Conservation (phyloP, 2,888 invertebrate genomes). For the Coleophora deauratella region DNA sequence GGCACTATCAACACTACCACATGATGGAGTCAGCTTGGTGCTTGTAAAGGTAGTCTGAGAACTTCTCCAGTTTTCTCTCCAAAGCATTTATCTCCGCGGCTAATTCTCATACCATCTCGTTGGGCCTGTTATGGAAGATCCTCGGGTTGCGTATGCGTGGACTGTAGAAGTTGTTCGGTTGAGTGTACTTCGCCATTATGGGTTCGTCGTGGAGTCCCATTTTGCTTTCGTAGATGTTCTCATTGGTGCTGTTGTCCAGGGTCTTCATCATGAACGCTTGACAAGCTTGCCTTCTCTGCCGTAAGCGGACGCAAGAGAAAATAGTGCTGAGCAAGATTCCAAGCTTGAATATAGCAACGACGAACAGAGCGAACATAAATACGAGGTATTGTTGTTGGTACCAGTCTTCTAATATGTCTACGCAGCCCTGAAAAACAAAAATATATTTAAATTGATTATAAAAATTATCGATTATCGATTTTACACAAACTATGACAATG, state of each 20-base stretch:
- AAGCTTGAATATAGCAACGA: constrained; percentile 82
- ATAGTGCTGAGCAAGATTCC: constrained; percentile 81
- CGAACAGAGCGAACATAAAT: constrained; percentile 77
- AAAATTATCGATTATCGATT: too few relatives aligned
- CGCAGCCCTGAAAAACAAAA: constrained; percentile 75
- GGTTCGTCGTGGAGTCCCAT: constrained; percentile 48
- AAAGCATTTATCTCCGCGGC: constrained; percentile 72
- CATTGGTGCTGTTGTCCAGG: constrained; percentile 48
- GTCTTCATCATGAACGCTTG: constrained; percentile 51
- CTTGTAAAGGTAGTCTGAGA: constrained; percentile 66
- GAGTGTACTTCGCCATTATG: constrained; percentile 59
- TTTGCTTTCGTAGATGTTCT: constrained; percentile 58
- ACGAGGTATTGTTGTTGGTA: constrained; percentile 83
- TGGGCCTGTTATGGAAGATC: constrained; percentile 59
- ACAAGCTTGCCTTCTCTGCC: constrained; percentile 63
- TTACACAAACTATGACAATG: too few relatives aligned
- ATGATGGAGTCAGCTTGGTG: constrained; percentile 76
- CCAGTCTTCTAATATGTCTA: constrained; percentile 81
- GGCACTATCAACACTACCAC: constrained; percentile 47
- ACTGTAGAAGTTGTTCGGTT: constrained; percentile 66
- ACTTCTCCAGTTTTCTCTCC: constrained; percentile 64
- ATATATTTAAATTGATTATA: neutral
- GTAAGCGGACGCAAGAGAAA: constrained; percentile 79
- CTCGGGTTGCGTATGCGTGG: constrained; percentile 61
- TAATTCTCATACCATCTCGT: constrained; percentile 72